Percentiles rank a stretch among this genome's conserved stretches.
These are phyloP conservation scores for Drosophila barbarae DNA, from an alignment of 2,888 invertebrate species.

Conservation along the genomic window DNA sequence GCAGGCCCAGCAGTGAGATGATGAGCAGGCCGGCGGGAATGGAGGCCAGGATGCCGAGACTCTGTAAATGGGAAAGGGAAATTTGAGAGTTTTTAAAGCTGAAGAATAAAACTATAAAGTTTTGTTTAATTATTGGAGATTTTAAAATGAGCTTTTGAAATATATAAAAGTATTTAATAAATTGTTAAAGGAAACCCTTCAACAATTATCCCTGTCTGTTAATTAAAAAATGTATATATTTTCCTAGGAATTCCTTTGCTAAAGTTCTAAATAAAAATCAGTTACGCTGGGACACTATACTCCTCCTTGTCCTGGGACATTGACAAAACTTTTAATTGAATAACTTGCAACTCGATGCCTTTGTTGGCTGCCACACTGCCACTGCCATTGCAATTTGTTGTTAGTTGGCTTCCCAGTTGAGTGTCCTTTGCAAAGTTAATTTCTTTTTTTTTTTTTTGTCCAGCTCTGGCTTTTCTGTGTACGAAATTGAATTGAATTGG, in stretches of 20 bases:
- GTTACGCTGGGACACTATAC: constrained; percentile 1
- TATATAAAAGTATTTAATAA: no score
- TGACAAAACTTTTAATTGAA: constrained; percentile 71
- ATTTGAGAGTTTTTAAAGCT: no score
- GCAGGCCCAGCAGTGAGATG: constrained; percentile 91
- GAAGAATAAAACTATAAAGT: neutral
- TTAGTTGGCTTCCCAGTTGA: constrained; percentile 28
- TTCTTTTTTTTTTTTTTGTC: constrained; percentile 13
- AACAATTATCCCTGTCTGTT: neutral
- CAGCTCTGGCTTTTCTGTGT: constrained; percentile 6
- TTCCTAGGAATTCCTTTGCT: no score
- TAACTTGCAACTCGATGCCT: constrained; percentile 65
- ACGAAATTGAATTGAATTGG: constrained; percentile 22
- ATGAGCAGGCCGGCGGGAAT: constrained; percentile 96
- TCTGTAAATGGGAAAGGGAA: constrained; percentile 82
- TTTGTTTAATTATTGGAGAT: no score
- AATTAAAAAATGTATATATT: neutral
- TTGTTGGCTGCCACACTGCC: constrained; percentile 27
- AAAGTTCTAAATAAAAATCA: constrained; percentile 9
- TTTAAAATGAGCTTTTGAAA: no score
- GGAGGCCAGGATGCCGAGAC: constrained; percentile 94
- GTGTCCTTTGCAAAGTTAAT: constrained; percentile 24
- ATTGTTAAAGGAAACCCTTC: neutral
- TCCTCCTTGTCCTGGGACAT: constrained; percentile 44
- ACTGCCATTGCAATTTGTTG: constrained; percentile 21